These are phyloP conservation scores for Agonopterix alstromeriana DNA, from an alignment of 2,888 invertebrate genomes.

Conservation along the genomic window DNA sequence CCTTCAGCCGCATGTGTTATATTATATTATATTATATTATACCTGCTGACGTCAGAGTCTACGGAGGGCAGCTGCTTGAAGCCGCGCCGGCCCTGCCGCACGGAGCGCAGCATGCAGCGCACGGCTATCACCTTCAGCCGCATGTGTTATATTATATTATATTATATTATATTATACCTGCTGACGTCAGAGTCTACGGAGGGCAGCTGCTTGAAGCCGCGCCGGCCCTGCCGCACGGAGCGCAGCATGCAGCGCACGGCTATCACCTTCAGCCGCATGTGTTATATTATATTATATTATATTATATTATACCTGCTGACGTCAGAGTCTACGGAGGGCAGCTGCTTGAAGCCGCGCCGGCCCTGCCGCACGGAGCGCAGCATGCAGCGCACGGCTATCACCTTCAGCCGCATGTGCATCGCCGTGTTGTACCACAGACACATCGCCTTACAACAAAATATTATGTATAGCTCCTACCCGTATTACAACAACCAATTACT, in stretches of 20 bases:
- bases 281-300: no score
- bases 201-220: conserved; percentile 17
- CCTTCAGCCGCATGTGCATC: conserved; percentile 87
- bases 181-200: conserved; percentile 31
- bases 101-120: no score
- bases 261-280: conserved; percentile 87
- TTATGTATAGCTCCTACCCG: no score
- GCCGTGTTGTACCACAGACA: conserved; percentile 95
- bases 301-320: conserved; percentile 33
- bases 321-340: conserved; percentile 29
- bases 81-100: no score
- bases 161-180: no score
- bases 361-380: conserved; percentile 51
- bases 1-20: no score
- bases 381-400: conserved; percentile 84
- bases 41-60: no score
- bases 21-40: no score
- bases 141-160: no score
- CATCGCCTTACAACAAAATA: conserved; percentile 77
- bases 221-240: conserved; percentile 34
- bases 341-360: conserved; percentile 18
- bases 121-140: no score
- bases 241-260: conserved; percentile 82
- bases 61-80: no score
- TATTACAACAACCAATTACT: no score